These are phyloP conservation scores for Melieria crassipennis DNA, from an alignment of 2,888 invertebrate species.

Conservation along the genomic window DNA sequence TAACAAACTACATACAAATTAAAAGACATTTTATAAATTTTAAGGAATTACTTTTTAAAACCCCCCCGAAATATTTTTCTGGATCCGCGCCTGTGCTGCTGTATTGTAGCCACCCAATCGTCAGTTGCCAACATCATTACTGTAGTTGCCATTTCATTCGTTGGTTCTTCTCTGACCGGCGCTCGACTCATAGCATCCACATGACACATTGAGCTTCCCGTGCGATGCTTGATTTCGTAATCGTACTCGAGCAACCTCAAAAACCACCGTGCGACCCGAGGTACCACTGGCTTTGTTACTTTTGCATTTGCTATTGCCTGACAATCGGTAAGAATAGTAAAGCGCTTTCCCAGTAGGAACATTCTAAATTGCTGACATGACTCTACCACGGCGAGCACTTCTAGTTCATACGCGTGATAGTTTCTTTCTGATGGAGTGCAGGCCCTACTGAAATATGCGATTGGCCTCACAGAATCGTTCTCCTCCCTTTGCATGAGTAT, in stretches of 20 bases:
- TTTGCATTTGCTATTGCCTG: conserved; percentile 21
- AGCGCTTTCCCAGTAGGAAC: conserved; percentile 37
- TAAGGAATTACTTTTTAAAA: too few species aligned
- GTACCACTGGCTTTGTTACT: conserved; percentile 32
- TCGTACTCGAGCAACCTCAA: conserved; percentile 15
- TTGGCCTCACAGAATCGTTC: conserved; percentile 40
- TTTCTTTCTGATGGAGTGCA: conserved; percentile 33
- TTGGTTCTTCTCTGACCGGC: neutral
- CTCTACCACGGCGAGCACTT: conserved; percentile 35
- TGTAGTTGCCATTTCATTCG: too few species aligned
- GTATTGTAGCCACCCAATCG: too few species aligned
- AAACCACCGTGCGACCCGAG: conserved; percentile 22
- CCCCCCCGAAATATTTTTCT: too few species aligned
- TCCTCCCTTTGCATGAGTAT: conserved; percentile 51
- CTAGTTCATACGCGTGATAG: conserved; percentile 34
- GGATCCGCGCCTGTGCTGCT: too few species aligned
- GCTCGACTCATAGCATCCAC: conserved; percentile 28
- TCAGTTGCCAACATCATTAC: too few species aligned
- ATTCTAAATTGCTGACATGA: conserved; percentile 38
- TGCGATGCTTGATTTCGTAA: conserved; percentile 15
- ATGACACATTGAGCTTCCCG: conserved; percentile 13
- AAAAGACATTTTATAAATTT: too few species aligned
- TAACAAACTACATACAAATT: too few species aligned
- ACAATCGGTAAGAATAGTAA: conserved; percentile 35
- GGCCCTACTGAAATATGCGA: conserved; percentile 34